Base-by-base conservation (phyloP, 2,797 vertebrate species). In the Cottoperca gobio region DNA sequence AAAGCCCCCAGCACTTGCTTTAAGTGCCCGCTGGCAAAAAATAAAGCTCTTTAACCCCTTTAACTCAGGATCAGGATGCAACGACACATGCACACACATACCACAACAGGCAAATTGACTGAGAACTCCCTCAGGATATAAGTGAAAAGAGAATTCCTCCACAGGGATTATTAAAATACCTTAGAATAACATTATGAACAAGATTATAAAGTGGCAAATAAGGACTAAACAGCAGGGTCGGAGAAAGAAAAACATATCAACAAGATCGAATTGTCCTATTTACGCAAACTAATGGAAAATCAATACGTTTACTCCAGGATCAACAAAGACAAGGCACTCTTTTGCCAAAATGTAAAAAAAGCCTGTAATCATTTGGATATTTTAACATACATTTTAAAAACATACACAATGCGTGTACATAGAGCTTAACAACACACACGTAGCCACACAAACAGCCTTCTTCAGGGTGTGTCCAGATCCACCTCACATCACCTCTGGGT, bases 1-100 rank as follows among this genome's bases (percentile, higher is more conserved):
- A 89, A 86, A 86, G 78, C 84, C 85, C 81, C 66, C 66, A 69
- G 74, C 71, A 86, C 85, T 90, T 83, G 45, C 67, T 42, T 85
- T 82, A 88, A 89, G 76, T 88, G 85, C 55, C 86, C n/a, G n/a
- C 61, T 70, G 71, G 79, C 86, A 88, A 90, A 92, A 93, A 91
- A 86, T 43, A 67, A 89, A 87, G 78, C 81, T 81, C 69, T 88
- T 84, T 88, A 86, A 85, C 86, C 86, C 84, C 74, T 87, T 79
- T 88, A 89, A 91, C 83, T 61, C 82, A 76, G 85, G 70, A 75
- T 85, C 71, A 64, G 23, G 42, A 70, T 49, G 40, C 53, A 79
- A 43, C 40, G 54, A 73, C 72, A 83, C 70, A 49, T 6, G 12
- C 26, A 28, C 28, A 19, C n/a, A 39, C 35, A 31, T 10, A 43